Evolutionary conservation across 1,140 invertebrate species (phyloP).

Genomic region (Ectropis grisescens): DNA sequence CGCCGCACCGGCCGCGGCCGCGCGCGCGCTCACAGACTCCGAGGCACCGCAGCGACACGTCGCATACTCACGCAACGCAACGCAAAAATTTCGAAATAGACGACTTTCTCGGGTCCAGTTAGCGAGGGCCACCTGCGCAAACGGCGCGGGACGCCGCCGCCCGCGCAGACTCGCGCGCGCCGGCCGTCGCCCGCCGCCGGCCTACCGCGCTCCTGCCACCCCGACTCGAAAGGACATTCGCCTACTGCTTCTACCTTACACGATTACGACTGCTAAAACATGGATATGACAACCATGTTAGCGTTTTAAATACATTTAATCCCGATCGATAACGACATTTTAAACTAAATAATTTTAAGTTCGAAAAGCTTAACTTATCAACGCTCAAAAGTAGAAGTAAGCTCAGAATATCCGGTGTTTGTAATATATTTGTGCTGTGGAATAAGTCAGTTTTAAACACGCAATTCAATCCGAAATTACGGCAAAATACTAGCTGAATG

Average conservation of each 20-base stretch:
- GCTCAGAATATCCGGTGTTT: too few relatives aligned
- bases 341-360: not conserved
- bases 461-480: too few relatives aligned
- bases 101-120: conserved; percentile 52
- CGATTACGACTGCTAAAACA: too few relatives aligned
- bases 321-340: not conserved
- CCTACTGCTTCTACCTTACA: too few relatives aligned
- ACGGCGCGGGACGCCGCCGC: conserved; percentile 20
- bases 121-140: conserved; percentile 32
- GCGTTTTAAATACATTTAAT: too few relatives aligned
- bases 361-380: too few relatives aligned
- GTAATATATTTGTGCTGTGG: too few relatives aligned
- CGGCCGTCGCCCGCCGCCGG: conserved; percentile 9
- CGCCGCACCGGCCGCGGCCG: conserved; percentile 32
- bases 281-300: too few relatives aligned
- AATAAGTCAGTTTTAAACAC: too few relatives aligned
- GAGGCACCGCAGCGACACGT: conserved; percentile 59
- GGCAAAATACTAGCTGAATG: too few relatives aligned
- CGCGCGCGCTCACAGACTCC: conserved; percentile 41
- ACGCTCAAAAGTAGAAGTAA: too few relatives aligned
- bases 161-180: conserved; percentile 17
- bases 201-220: conserved; percentile 5
- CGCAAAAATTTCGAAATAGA: conserved; percentile 59
- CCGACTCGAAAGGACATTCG: not conserved
- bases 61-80: conserved; percentile 49